These are phyloP conservation scores for Macrosiphum euphorbiae DNA, from an alignment of 2,888 invertebrate species.

Conservation along the genomic window DNA sequence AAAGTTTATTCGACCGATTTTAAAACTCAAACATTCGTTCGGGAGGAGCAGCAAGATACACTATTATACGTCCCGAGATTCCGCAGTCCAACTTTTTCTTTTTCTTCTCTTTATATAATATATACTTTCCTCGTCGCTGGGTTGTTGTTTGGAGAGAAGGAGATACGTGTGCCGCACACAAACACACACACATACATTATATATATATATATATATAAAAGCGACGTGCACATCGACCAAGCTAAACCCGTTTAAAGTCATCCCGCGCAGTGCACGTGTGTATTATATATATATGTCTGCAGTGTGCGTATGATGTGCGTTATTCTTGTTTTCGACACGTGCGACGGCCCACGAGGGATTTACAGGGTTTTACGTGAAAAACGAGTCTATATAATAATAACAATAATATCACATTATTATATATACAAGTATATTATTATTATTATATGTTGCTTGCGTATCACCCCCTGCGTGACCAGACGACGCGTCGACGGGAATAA, in stretches of 20 bases:
- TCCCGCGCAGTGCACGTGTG: background rate
- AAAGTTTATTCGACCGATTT: background rate
- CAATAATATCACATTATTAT: background rate
- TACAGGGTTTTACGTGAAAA: background rate
- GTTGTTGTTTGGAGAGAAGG: background rate
- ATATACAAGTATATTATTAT: background rate
- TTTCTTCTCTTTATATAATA: background rate
- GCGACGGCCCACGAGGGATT: background rate
- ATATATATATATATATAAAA: background rate
- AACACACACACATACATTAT: background rate
- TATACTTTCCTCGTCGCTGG: background rate
- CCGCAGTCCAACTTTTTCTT: background rate
- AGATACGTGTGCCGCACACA: background rate
- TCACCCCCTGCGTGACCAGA: background rate
- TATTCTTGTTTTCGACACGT: constrained; percentile 8
- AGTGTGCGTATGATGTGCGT: background rate
- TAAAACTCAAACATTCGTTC: background rate
- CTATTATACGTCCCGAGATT: background rate
- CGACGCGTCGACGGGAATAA: background rate
- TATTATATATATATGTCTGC: background rate
- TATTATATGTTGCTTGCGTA: background rate
- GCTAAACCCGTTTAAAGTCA: constrained; percentile 1
- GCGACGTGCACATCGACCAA: background rate
- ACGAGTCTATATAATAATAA: constrained; percentile 5
- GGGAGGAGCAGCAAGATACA: background rate